Evolutionary conservation across 2,888 invertebrate species (phyloP).

Genomic region (Aricia artaxerxes): DNA sequence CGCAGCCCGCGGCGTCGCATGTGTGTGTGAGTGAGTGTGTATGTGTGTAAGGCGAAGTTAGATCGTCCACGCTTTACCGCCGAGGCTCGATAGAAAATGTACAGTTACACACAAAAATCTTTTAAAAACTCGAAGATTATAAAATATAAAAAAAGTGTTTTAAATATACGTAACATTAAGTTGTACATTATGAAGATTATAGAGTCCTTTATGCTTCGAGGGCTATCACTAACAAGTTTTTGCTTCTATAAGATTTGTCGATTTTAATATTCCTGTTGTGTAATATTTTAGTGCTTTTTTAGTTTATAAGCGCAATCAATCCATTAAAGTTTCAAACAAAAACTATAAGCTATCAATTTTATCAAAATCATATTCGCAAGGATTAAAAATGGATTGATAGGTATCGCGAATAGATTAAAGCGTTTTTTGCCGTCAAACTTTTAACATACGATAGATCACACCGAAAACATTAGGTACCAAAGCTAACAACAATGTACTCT

Average conservation of each 20-base stretch:
- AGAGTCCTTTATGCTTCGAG: no score
- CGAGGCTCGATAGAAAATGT: slow-evolving; percentile 75
- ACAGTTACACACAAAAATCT: slow-evolving; percentile 47
- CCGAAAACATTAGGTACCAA: background rate
- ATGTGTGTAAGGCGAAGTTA: slow-evolving; percentile 77
- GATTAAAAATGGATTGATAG: slow-evolving; percentile 21
- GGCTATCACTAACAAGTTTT: no score
- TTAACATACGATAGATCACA: slow-evolving; percentile 1
- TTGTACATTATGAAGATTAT: background rate
- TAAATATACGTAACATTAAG: background rate
- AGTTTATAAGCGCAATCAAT: background rate
- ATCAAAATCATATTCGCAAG: slow-evolving; percentile 12
- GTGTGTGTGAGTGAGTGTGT: slow-evolving; percentile 47
- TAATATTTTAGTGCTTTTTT: background rate
- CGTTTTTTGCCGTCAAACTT: background rate
- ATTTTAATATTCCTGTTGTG: background rate
- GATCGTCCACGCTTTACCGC: slow-evolving; percentile 81
- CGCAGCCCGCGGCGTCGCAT: slow-evolving; percentile 60
- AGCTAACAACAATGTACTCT: background rate
- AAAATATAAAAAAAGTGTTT: background rate
- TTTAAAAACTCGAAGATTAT: background rate
- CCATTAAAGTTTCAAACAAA: background rate
- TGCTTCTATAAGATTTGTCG: background rate
- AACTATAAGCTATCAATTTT: slow-evolving; percentile 22
- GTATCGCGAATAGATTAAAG: slow-evolving; percentile 12